These are phyloP conservation scores for Cantharis lateralis DNA, from an alignment of 2,888 invertebrate genomes.

Conservation along the genomic window DNA sequence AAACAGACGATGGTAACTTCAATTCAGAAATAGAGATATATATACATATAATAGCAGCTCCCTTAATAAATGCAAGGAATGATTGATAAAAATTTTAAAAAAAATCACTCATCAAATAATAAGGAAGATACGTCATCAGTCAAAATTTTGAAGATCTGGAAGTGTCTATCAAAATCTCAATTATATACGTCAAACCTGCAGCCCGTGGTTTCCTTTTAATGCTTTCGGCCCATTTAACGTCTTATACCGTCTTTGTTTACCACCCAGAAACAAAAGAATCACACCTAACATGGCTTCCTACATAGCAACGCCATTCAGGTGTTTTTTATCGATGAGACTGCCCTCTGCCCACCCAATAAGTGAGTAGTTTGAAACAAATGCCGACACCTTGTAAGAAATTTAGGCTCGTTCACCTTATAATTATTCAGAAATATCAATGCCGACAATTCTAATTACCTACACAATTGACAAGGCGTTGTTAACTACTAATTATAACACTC, in stretches of 20 bases:
- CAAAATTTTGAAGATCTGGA: conserved; percentile 36
- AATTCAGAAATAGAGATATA: neutral
- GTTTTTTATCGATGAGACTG: conserved; percentile 50
- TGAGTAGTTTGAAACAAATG: conserved; percentile 51
- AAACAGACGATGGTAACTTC: neutral
- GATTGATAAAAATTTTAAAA: neutral
- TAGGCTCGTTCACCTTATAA: conserved; percentile 28
- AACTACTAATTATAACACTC: neutral
- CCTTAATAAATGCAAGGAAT: neutral
- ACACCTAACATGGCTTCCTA: conserved; percentile 55
- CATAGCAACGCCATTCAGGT: conserved; percentile 55
- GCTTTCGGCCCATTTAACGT: conserved; percentile 20
- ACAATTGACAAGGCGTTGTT: neutral
- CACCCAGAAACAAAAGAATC: conserved; percentile 56
- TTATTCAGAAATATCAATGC: conserved; percentile 1
- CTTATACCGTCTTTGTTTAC: conserved; percentile 46
- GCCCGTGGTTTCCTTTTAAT: conserved; percentile 28
- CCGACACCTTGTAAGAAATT: conserved; percentile 50
- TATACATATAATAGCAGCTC: neutral
- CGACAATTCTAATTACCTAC: neutral
- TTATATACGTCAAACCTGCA: conserved; percentile 46
- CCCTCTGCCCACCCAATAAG: conserved; percentile 56
- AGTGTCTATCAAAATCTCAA: conserved; percentile 50
- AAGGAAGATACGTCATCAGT: conserved; percentile 11
- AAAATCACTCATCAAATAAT: neutral